A percentile compares a stretch with the other conserved stretches of the same genome.
phyloP scores from a whole-genome alignment of 2,888 invertebrate genomes.

The Tipula vernalis region DNA sequence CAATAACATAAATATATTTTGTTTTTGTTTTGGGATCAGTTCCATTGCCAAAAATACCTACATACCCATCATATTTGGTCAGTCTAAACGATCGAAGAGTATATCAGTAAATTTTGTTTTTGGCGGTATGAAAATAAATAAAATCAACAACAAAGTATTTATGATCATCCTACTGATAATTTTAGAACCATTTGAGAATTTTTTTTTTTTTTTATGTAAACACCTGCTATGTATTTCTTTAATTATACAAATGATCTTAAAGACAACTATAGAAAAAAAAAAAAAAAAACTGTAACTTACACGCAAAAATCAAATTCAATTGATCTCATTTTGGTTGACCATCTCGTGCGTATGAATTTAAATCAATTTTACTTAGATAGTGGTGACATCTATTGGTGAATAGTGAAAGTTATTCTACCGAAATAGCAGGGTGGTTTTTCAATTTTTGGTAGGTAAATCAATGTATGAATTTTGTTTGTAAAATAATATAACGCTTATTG shows the following conservation, averaged over 20 bases:
- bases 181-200: neutral
- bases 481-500: too few species aligned
- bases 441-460: too few species aligned
- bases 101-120: neutral
- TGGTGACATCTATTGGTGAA: neutral
- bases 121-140: neutral
- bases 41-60: neutral
- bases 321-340: neutral
- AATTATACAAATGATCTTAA: neutral
- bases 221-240: neutral
- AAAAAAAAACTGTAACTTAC: neutral
- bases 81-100: neutral
- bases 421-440: too few species aligned
- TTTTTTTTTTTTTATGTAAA: neutral
- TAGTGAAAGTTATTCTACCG: neutral
- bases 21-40: neutral
- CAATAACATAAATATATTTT: neutral
- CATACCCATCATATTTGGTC: neutral
- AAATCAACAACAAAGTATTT: neutral
- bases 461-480: too few species aligned
- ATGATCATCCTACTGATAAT: neutral
- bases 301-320: neutral
- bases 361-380: neutral
- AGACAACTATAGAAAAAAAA: neutral
- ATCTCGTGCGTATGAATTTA: neutral